Conservation (phyloP, 2,888 invertebrate genomes). For the Orgyia antiqua region DNA sequence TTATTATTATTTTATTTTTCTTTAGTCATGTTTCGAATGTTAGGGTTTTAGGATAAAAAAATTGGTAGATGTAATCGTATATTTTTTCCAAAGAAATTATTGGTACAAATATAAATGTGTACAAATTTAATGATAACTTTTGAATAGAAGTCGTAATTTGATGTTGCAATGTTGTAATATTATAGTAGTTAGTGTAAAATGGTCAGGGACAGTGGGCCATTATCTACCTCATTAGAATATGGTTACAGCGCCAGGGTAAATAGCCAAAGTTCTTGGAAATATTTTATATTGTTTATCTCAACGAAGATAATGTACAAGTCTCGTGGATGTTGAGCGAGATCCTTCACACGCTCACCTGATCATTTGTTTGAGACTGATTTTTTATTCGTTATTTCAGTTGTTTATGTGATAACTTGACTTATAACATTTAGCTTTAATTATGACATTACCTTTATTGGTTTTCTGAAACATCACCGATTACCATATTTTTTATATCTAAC, state of each 20-base stretch:
- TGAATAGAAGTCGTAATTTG: slow-evolving; percentile 60
- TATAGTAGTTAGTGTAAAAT: slow-evolving; percentile 63
- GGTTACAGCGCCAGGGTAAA: slow-evolving; percentile 62
- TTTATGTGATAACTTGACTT: slow-evolving; percentile 9
- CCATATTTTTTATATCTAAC: too few relatives aligned
- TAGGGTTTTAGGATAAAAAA: slow-evolving; percentile 53
- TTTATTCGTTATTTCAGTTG: slow-evolving; percentile 27
- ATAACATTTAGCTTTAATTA: slow-evolving; percentile 8
- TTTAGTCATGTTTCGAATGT: slow-evolving; percentile 53
- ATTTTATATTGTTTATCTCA: slow-evolving; percentile 56
- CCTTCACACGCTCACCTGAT: slow-evolving; percentile 28
- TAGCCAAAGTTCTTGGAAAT: slow-evolving; percentile 67
- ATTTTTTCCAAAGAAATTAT: slow-evolving; percentile 76
- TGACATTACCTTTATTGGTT: slow-evolving; percentile 9
- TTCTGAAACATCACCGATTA: neutral
- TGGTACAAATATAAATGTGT: slow-evolving; percentile 74
- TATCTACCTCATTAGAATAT: slow-evolving; percentile 67
- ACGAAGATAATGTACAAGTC: slow-evolving; percentile 42
- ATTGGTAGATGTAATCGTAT: slow-evolving; percentile 45
- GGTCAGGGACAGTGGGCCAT: slow-evolving; percentile 61
- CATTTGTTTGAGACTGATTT: slow-evolving; percentile 60
- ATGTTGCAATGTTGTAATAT: slow-evolving; percentile 71
- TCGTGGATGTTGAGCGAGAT: slow-evolving; percentile 26
- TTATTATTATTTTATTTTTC: slow-evolving; percentile 73
- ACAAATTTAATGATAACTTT: slow-evolving; percentile 66